Conservation (phyloP, 2,797 vertebrate genomes). For the Pseudomugil tenellus region DNA sequence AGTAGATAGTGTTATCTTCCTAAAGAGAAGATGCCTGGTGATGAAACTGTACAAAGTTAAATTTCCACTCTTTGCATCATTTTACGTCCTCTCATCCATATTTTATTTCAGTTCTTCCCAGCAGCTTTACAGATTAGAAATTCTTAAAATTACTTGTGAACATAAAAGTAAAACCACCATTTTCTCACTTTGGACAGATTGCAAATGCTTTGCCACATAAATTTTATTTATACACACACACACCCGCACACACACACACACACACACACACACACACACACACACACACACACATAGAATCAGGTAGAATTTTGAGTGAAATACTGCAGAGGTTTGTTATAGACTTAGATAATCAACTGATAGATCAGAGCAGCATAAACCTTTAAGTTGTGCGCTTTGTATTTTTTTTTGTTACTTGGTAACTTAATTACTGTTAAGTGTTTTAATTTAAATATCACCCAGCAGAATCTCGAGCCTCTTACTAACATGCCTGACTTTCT, state of each 20-base stretch:
- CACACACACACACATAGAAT: too few species aligned
- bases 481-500: background rate
- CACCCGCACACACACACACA: too few species aligned
- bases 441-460: background rate
- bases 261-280: too few species aligned
- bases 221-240: too few species aligned
- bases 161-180: background rate
- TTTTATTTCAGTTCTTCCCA: background rate
- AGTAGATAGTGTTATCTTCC: background rate
- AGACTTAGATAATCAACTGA: background rate
- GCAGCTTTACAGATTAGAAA: background rate
- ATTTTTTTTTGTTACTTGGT: too few species aligned
- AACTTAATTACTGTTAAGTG: background rate
- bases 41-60: background rate
- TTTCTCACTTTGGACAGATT: background rate
- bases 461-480: background rate
- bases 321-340: too few species aligned
- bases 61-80: slow-evolving; percentile 4
- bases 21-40: background rate
- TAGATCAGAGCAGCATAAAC: background rate
- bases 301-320: too few species aligned
- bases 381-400: background rate
- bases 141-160: background rate
- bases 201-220: background rate
- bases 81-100: slow-evolving; percentile 6